Conservation (phyloP, 1,140 invertebrate genomes). For the Anoplophora glabripennis region DNA sequence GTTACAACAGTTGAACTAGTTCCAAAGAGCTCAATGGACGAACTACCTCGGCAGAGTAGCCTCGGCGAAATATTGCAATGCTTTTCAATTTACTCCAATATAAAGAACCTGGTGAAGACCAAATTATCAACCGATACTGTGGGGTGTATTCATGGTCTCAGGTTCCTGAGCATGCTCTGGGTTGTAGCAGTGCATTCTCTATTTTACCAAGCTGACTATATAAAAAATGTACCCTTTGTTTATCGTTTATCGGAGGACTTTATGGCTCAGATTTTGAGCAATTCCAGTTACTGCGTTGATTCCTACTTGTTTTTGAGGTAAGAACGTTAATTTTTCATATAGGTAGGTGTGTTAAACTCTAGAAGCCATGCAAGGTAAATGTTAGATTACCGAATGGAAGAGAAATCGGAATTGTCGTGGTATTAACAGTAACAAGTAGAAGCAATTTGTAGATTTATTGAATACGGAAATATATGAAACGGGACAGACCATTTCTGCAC, state of each 20-base stretch:
- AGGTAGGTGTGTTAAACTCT: too few species aligned
- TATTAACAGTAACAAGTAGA: too few species aligned
- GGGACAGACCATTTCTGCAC: too few species aligned
- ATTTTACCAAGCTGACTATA: constrained; percentile 48
- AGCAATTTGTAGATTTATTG: too few species aligned
- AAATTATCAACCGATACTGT: constrained; percentile 38
- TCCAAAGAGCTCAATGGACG: constrained; percentile 1
- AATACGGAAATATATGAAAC: too few species aligned
- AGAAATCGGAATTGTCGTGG: too few species aligned
- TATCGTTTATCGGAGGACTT: constrained; percentile 44
- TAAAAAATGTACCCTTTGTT: constrained; percentile 38
- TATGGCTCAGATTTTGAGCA: constrained; percentile 46
- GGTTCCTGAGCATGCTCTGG: constrained; percentile 54
- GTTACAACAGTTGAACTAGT: constrained; percentile 22
- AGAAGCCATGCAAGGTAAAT: too few species aligned
- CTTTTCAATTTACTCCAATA: constrained; percentile 51
- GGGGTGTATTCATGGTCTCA: constrained; percentile 48
- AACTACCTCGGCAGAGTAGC: background rate
- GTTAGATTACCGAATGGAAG: too few species aligned
- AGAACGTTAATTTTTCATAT: too few species aligned
- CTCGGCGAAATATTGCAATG: constrained; percentile 43
- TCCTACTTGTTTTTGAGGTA: constrained; percentile 52
- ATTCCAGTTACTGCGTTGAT: constrained; percentile 51
- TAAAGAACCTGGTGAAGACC: constrained; percentile 38
- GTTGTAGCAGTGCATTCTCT: constrained; percentile 50